These are phyloP conservation scores for Microdon myrmicae DNA, from an alignment of 2,888 invertebrate genomes.

Conservation along the genomic window DNA sequence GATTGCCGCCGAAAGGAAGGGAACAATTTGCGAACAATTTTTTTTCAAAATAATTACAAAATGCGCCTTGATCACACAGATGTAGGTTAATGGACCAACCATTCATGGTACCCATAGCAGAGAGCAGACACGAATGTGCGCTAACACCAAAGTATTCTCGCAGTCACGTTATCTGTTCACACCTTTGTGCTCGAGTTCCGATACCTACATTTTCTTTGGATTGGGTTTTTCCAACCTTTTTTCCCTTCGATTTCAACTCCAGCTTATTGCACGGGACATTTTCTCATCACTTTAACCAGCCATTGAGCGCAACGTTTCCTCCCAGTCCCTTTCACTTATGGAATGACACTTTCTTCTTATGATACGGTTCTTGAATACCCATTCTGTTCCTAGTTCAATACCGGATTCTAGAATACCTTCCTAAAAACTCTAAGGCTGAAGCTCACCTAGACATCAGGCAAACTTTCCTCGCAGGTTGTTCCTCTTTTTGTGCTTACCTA, in stretches of 20 bases:
- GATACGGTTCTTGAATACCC: conserved; percentile 8
- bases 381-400: conserved; percentile 10
- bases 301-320: too few relatives aligned
- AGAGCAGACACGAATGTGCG: conserved; percentile 20
- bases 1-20: conserved; percentile 35
- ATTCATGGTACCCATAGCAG: conserved; percentile 15
- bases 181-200: conserved; percentile 1
- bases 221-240: too few relatives aligned
- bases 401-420: conserved; percentile 5
- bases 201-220: too few relatives aligned
- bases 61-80: conserved; percentile 36
- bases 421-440: too few relatives aligned
- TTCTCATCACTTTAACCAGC: too few relatives aligned
- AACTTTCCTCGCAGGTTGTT: conserved; percentile 15
- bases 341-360: conserved; percentile 3
- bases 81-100: conserved; percentile 44
- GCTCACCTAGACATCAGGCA: conserved; percentile 1
- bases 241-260: too few relatives aligned
- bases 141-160: conserved; percentile 28
- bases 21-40: conserved; percentile 26
- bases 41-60: conserved; percentile 38
- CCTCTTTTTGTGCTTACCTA: conserved; percentile 31
- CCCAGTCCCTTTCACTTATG: conserved; percentile 4
- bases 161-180: conserved; percentile 28
- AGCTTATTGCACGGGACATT: too few relatives aligned